Evolutionary conservation across 2,797 vertebrate genomes (phyloP), one percentile per base, ranked within the genome.

Genomic region (Aphelocoma californica): DNA sequence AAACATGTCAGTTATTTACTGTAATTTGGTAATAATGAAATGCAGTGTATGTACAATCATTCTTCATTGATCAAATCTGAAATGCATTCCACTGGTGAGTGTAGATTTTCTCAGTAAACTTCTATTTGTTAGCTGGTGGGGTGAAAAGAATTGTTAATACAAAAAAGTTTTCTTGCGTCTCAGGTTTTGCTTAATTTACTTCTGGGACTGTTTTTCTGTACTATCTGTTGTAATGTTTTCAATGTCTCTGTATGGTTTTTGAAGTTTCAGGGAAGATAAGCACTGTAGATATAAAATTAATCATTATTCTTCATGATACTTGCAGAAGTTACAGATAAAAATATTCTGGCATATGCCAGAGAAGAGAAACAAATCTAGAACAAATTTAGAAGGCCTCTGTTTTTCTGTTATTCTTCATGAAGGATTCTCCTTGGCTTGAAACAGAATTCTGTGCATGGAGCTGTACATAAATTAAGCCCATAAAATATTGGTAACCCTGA

Each of bases 151-250:
- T 54, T 51, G 28, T 69, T 92, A 18, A 18, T 77, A 56, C 38
- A 62, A 84, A 78, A 91, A n/a, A 47, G 7, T 6, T 70, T 86
- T 58, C 40, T 78, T 2, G 3, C 8, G 31, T 90, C 24, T 62
- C 34, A 42, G 47, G 62, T 89, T 86, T 92, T 77, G n/a, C 62
- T 94, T 93, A 73, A 85, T 80, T 92, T 90, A 80, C 91, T 90
- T 88, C 62, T 80, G 17, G 80, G 61, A 44, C 44, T 86, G 40
- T 0, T 54, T 88, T 25, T 47, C 56, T 85, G 40, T 66, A 38
- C 81, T 87, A 45, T 91, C 38, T 79, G 45, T 87, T 95, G 78
- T 80, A 94, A 82, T 82, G 31, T 81, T 84, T 91, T 93, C 69
- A 85, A 66, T 86, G 78, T 40, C 53, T 88, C 81, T 72, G 18